Percentiles rank a stretch among this genome's conserved stretches.
Evolutionary conservation across 2,113 vertebrate genomes (phyloP).

Genomic region (Brienomyrus brachyistius): DNA sequence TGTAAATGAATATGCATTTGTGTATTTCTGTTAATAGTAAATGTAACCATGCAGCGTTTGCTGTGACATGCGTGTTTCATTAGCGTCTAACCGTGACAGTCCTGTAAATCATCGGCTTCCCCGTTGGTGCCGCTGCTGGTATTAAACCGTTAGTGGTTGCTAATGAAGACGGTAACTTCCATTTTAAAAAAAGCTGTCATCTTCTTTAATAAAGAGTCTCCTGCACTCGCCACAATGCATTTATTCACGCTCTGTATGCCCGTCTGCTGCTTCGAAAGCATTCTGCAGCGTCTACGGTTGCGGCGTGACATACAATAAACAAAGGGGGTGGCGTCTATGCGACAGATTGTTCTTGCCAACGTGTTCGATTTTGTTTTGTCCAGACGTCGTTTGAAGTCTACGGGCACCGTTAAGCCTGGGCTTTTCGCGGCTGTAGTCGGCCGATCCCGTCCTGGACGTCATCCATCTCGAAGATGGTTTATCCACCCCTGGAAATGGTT

Average conservation of each 20-base stretch:
- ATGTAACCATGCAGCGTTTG: not conserved
- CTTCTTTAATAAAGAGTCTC: not conserved
- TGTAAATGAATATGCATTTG: not conserved
- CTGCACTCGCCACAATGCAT: not conserved
- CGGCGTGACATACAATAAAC: not conserved
- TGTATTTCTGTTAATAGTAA: not conserved
- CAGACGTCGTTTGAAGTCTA: not conserved
- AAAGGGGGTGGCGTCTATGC: not conserved
- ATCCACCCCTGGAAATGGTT: not conserved
- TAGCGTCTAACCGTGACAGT: not conserved
- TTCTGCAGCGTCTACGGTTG: not conserved
- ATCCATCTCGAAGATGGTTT: not conserved
- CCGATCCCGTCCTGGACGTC: not conserved
- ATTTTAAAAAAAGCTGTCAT: not conserved
- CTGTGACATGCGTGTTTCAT: not conserved
- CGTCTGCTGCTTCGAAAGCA: not conserved
- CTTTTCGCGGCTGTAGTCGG: not conserved
- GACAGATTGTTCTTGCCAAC: not conserved
- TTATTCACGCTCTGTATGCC: not conserved
- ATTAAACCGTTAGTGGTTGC: not conserved
- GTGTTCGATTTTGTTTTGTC: not conserved
- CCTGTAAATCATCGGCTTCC: not conserved
- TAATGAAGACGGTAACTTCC: not conserved
- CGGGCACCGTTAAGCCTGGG: not conserved
- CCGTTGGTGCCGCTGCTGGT: not conserved